phyloP scores from a whole-genome alignment of 2,888 invertebrate species.

The Nowickia ferox region DNA sequence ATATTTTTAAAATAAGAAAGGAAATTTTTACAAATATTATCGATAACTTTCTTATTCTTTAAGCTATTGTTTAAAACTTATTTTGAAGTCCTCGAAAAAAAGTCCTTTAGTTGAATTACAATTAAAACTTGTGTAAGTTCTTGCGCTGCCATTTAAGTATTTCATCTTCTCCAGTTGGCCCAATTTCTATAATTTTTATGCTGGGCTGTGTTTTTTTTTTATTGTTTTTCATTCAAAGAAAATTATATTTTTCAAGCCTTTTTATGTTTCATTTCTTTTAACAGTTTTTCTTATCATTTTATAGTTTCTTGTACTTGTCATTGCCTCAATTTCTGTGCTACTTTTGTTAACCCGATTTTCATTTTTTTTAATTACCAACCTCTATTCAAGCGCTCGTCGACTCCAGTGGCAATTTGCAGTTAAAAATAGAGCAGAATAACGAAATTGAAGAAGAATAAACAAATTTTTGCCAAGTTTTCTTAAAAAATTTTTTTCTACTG shows the following conservation, averaged over 20 bases:
- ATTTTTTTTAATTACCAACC: conserved; percentile 69
- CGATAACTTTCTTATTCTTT: too few relatives aligned
- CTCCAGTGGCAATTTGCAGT: conserved; percentile 67
- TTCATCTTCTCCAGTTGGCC: conserved; percentile 45
- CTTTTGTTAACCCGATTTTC: conserved; percentile 63
- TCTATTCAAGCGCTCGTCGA: conserved; percentile 65
- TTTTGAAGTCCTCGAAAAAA: background rate
- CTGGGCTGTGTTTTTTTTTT: background rate
- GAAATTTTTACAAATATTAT: too few relatives aligned
- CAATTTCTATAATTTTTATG: conserved; percentile 33
- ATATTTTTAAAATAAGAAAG: too few relatives aligned
- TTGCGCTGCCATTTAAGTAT: conserved; percentile 33
- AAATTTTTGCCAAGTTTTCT: conserved; percentile 53
- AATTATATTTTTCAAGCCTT: conserved; percentile 62
- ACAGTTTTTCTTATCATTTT: conserved; percentile 29
- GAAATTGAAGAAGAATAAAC: conserved; percentile 28
- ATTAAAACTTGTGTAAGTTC: conserved; percentile 33
- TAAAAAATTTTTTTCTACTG: background rate
- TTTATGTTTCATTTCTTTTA: conserved; percentile 56
- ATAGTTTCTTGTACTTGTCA: conserved; percentile 57
- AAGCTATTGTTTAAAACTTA: too few relatives aligned
- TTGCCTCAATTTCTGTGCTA: conserved; percentile 66
- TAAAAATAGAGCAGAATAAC: conserved; percentile 55
- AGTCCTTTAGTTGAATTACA: background rate
- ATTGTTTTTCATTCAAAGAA: conserved; percentile 56